Percentiles rank a stretch among this genome's conserved stretches.
These are phyloP conservation scores for Semaprochilodus insignis DNA, from an alignment of 2,797 vertebrate genomes.

Conservation along the genomic window DNA sequence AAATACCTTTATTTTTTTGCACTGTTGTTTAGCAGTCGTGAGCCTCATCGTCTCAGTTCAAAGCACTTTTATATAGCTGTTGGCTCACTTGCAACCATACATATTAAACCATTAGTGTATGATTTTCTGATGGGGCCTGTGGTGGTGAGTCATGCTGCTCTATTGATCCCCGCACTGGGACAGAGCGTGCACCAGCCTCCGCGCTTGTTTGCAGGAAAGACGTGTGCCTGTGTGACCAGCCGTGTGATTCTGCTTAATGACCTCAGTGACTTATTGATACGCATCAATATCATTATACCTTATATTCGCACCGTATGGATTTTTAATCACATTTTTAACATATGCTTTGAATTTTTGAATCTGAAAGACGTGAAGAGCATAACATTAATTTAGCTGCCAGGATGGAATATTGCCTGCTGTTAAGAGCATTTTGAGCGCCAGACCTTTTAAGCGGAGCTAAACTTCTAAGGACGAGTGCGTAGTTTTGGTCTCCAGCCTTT, in stretches of 20 bases:
- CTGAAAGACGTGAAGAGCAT: background rate
- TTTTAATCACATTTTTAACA: background rate
- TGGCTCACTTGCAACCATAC: background rate
- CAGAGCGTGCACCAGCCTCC: background rate
- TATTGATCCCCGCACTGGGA: conserved; percentile 14
- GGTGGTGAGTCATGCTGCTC: conserved; percentile 13
- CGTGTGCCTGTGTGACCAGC: background rate
- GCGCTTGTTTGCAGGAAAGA: background rate
- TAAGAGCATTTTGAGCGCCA: background rate
- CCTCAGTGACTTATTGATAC: background rate
- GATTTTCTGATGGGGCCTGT: conserved; percentile 1
- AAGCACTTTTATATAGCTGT: background rate
- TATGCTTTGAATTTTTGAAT: background rate
- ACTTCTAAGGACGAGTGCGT: background rate
- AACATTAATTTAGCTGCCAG: background rate
- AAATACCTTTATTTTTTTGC: too few relatives aligned
- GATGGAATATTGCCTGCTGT: background rate
- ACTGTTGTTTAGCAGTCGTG: background rate
- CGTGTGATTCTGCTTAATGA: background rate
- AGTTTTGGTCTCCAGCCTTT: background rate
- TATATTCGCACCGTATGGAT: background rate
- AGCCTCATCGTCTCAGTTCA: background rate
- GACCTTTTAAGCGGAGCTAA: background rate
- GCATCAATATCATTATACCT: background rate
- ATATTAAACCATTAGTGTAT: conserved; percentile 25